These are phyloP conservation scores for Trissonchulus sp. DNA, from an alignment of 2,888 invertebrate species.

Conservation along the genomic window DNA sequence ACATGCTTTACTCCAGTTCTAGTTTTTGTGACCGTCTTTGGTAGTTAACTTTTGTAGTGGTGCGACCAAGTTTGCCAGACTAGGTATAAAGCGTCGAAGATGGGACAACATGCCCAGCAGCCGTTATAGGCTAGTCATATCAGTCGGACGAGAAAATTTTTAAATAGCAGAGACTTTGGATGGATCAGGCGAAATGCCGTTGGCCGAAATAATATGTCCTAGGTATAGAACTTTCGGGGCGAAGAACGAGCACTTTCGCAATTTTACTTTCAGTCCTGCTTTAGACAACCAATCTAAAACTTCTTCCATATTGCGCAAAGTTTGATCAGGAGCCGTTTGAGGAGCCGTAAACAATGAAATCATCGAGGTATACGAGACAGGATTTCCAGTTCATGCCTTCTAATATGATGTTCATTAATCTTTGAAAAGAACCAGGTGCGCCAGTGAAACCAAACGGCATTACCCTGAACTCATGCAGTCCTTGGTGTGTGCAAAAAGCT, in stretches of 20 bases:
- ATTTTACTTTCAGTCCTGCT: slow-evolving; percentile 8
- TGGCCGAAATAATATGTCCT: slow-evolving; percentile 11
- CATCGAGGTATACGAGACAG: slow-evolving; percentile 11
- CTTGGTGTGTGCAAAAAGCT: too few species aligned
- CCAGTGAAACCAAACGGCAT: slow-evolving; percentile 15
- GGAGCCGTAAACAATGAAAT: slow-evolving; percentile 6
- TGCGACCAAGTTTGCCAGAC: too few species aligned
- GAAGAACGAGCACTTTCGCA: background rate
- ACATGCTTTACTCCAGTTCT: too few species aligned
- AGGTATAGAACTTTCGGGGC: background rate
- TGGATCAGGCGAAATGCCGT: slow-evolving; percentile 18
- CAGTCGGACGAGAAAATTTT: too few species aligned
- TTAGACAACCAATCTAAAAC: background rate
- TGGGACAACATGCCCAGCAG: too few species aligned
- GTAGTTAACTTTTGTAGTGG: too few species aligned
- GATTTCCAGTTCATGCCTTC: slow-evolving; percentile 17
- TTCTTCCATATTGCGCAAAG: background rate
- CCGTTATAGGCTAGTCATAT: too few species aligned
- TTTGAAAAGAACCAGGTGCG: slow-evolving; percentile 13
- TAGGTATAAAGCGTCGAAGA: too few species aligned
- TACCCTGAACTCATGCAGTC: too few species aligned
- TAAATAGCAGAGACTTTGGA: background rate
- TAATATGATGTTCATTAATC: slow-evolving; percentile 17
- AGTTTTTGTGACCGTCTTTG: too few species aligned
- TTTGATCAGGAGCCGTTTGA: background rate